Conservation (phyloP, 2,113 vertebrate genomes). For the Laticauda laticaudata region DNA sequence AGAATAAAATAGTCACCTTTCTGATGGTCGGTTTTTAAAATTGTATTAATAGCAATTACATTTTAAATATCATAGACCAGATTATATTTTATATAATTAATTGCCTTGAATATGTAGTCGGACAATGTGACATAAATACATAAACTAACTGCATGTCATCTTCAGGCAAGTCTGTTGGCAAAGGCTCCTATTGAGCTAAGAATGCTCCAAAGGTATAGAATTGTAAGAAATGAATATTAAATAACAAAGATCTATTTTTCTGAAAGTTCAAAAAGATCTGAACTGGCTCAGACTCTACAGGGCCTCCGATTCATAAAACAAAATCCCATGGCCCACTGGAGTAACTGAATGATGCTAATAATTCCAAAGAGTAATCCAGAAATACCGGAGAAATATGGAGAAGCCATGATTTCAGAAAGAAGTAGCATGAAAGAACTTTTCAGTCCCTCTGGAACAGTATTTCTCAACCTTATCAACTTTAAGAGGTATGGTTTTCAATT, state of each 20-base stretch:
- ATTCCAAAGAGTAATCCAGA: conserved; percentile 56
- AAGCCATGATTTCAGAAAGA: conserved; percentile 21
- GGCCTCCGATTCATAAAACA: conserved; percentile 70
- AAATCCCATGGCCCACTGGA: conserved; percentile 67
- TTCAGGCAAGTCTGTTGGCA: not conserved
- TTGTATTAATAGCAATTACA: not conserved
- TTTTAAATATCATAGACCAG: not conserved
- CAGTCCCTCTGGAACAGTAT: not conserved
- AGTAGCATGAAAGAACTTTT: not conserved
- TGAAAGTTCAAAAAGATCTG: conserved; percentile 31
- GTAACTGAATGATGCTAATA: conserved; percentile 68
- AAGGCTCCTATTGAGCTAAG: not conserved
- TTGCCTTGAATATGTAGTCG: not conserved
- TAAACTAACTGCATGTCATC: not conserved
- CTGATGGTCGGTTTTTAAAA: not conserved
- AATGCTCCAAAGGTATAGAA: not conserved
- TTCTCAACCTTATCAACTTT: not conserved
- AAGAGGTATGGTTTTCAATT: not conserved
- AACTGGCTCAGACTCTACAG: conserved; percentile 45
- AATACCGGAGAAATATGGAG: conserved; percentile 29
- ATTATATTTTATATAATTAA: not conserved
- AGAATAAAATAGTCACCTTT: not conserved
- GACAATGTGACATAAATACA: not conserved
- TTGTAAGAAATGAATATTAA: conserved; percentile 34
- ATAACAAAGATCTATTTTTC: conserved; percentile 33